Percentiles rank a stretch among this genome's conserved stretches.
Conservation (phyloP, 2,888 invertebrate species). For the Rhagonycha fulva region DNA sequence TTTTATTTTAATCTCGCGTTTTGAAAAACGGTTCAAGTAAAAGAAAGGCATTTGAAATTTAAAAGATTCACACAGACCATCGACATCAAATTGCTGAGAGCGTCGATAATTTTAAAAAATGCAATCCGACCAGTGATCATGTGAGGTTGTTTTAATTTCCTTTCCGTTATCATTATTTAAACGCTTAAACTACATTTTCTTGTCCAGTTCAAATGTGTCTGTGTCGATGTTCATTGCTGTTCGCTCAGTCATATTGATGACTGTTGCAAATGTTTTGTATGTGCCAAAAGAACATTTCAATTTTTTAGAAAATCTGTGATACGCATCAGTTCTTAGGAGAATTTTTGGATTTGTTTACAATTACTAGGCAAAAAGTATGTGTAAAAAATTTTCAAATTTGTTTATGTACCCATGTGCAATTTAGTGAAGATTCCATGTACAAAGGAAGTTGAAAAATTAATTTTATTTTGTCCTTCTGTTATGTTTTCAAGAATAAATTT, state of each 20-base stretch:
- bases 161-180: conserved; percentile 16
- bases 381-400: neutral
- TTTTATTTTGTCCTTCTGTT: too few relatives aligned
- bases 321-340: neutral
- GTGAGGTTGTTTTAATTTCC: conserved; percentile 2
- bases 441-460: neutral
- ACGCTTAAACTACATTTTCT: neutral
- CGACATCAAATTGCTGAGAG: neutral
- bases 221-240: neutral
- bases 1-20: neutral
- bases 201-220: neutral
- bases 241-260: neutral
- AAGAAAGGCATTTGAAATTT: neutral
- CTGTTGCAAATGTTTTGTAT: neutral
- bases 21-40: neutral
- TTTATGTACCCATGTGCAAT: neutral
- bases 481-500: too few relatives aligned
- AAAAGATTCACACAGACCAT: neutral
- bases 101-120: neutral
- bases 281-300: neutral
- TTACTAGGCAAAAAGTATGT: neutral
- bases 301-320: neutral
- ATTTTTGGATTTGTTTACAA: neutral
- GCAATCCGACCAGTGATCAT: conserved; percentile 3
- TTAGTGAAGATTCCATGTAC: neutral